A percentile compares a stretch with the other conserved stretches of the same genome.
Evolutionary conservation across 2,797 vertebrate species (phyloP).

Genomic region (Hemitrygon akajei): DNA sequence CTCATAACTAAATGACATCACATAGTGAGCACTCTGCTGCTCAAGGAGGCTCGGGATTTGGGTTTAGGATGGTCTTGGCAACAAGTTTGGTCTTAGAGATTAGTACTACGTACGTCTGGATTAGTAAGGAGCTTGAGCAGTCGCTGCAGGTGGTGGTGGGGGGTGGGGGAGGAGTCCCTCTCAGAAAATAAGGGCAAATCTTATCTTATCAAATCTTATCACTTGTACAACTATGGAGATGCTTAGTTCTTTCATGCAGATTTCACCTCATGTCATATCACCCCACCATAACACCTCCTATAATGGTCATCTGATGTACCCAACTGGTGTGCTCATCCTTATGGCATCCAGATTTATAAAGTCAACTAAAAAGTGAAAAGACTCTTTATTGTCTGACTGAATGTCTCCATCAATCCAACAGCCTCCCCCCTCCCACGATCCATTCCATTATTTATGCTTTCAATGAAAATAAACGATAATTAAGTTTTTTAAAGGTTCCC

Average conservation of each 20-base stretch:
- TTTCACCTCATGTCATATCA: background rate
- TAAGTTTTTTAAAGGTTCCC: background rate
- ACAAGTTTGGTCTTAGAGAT: too few relatives aligned
- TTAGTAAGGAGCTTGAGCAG: too few relatives aligned
- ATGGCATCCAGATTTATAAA: background rate
- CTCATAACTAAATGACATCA: too few relatives aligned
- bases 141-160: too few relatives aligned
- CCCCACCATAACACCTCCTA: background rate
- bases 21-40: too few relatives aligned
- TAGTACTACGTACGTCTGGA: too few relatives aligned
- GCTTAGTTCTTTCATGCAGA: background rate
- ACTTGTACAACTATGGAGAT: background rate
- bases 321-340: background rate
- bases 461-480: background rate
- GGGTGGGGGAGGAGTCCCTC: too few relatives aligned
- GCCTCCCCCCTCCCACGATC: background rate
- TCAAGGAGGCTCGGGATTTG: too few relatives aligned
- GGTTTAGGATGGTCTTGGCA: too few relatives aligned
- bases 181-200: too few relatives aligned
- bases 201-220: too few relatives aligned
- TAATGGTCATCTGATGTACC: background rate
- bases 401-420: background rate
- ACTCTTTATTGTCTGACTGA: background rate
- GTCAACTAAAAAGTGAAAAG: background rate
- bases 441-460: background rate